Conservation (phyloP, 2,113 vertebrate species). For the Dromaius novaehollandiae region DNA sequence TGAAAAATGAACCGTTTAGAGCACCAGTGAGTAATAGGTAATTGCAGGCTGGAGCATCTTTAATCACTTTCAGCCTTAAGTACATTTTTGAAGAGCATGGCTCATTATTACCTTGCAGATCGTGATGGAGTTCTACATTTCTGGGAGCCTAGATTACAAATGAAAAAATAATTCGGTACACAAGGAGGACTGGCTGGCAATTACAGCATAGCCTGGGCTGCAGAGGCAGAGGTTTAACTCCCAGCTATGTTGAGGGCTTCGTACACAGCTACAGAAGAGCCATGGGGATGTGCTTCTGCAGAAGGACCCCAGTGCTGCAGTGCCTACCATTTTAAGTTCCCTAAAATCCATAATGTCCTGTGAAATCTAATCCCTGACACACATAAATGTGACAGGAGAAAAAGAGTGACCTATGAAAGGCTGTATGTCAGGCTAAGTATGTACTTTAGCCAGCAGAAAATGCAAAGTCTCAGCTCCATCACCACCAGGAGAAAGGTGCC, state of each 20-base stretch:
- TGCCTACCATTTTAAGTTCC: rapidly evolving
- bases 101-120: slow-evolving; percentile 48
- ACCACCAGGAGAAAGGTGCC: neutral
- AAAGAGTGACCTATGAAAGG: neutral
- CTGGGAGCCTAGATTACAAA: neutral
- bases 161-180: neutral
- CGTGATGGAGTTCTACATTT: neutral
- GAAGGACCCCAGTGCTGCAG: neutral
- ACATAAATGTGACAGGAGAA: neutral
- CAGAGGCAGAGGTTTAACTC: neutral
- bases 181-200: neutral
- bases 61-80: slow-evolving; percentile 59
- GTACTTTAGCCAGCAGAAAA: neutral
- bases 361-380: neutral
- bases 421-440: neutral
- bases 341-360: neutral
- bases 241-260: neutral
- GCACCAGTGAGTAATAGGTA: slow-evolving; percentile 43
- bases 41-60: slow-evolving; percentile 53
- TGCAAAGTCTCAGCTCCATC: rapidly evolving
- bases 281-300: rapidly evolving
- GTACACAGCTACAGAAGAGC: neutral
- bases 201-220: neutral
- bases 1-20: slow-evolving; percentile 39
- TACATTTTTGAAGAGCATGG: slow-evolving; percentile 12